phyloP scores from a whole-genome alignment of 1,140 invertebrate species.

The Aphelenchoides besseyi region DNA sequence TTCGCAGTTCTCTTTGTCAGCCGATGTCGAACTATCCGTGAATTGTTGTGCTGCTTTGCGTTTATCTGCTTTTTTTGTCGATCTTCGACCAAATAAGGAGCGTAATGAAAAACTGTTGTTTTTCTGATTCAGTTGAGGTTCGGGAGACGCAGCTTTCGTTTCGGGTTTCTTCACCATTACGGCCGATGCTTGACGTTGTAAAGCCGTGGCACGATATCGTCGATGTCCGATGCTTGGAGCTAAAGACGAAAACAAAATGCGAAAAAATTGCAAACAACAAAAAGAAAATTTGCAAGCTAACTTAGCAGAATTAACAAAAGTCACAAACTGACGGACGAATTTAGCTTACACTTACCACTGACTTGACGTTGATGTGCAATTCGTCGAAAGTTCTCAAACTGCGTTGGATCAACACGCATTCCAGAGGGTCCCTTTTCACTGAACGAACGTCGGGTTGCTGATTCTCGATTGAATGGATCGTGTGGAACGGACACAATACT shows the following conservation, averaged over 20 bases:
- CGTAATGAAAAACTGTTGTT: constrained; percentile 3
- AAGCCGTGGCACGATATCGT: neutral
- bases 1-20: neutral
- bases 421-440: constrained; percentile 37
- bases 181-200: neutral
- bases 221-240: constrained; percentile 4
- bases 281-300: neutral
- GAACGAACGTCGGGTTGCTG: constrained; percentile 28
- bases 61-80: neutral
- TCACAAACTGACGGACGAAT: neutral
- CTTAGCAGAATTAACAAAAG: constrained; percentile 1
- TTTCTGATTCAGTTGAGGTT: neutral
- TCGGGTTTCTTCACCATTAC: constrained; percentile 7
- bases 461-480: constrained; percentile 35
- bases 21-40: neutral
- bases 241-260: constrained; percentile 7
- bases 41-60: neutral
- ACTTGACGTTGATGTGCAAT: constrained; percentile 41
- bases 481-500: constrained; percentile 12
- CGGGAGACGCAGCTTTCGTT: neutral
- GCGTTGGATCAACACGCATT: constrained; percentile 28
- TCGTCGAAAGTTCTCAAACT: constrained; percentile 36
- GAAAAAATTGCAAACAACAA: neutral
- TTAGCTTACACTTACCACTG: constrained; percentile 45
- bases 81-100: neutral